Conservation (phyloP, 2,888 invertebrate species). For the Lissocephala sabroskyi region DNA sequence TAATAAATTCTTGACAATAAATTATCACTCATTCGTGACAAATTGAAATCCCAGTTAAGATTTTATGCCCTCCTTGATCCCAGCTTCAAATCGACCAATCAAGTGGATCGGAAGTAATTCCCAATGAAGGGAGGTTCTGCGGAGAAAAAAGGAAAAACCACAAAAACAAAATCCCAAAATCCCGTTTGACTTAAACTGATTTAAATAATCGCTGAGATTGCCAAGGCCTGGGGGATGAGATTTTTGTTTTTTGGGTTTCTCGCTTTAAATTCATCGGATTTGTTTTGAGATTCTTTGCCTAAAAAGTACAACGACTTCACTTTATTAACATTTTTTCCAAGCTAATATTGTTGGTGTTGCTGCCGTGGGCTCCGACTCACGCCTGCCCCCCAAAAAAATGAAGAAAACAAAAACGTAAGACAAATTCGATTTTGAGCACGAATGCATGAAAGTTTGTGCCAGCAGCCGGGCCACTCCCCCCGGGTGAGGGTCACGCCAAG, state of each 20-base stretch:
- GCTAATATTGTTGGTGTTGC: slow-evolving; percentile 12
- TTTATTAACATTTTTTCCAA: slow-evolving; percentile 57
- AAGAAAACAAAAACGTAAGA: slow-evolving; percentile 27
- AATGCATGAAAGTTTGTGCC: slow-evolving; percentile 19
- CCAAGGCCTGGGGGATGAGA: neutral
- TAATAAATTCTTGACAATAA: too few relatives aligned
- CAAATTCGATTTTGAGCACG: slow-evolving; percentile 47
- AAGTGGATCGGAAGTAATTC: too few relatives aligned
- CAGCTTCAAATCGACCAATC: too few relatives aligned
- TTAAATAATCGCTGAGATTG: slow-evolving; percentile 54
- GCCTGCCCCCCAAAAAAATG: slow-evolving; percentile 8
- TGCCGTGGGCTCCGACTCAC: neutral
- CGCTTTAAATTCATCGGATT: slow-evolving; percentile 33
- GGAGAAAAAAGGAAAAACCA: neutral
- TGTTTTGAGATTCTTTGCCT: slow-evolving; percentile 24
- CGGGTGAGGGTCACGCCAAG: slow-evolving; percentile 10
- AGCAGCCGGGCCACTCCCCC: neutral
- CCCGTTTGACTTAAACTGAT: slow-evolving; percentile 15
- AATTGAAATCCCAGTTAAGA: too few relatives aligned
- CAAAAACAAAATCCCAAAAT: neutral
- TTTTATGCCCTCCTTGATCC: too few relatives aligned
- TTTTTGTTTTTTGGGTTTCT: neutral
- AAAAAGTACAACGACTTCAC: slow-evolving; percentile 48
- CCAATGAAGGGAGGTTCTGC: too few relatives aligned
- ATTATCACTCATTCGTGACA: too few relatives aligned